phyloP scores from a whole-genome alignment of 2,797 vertebrate genomes.

The Mallotus villosus region DNA sequence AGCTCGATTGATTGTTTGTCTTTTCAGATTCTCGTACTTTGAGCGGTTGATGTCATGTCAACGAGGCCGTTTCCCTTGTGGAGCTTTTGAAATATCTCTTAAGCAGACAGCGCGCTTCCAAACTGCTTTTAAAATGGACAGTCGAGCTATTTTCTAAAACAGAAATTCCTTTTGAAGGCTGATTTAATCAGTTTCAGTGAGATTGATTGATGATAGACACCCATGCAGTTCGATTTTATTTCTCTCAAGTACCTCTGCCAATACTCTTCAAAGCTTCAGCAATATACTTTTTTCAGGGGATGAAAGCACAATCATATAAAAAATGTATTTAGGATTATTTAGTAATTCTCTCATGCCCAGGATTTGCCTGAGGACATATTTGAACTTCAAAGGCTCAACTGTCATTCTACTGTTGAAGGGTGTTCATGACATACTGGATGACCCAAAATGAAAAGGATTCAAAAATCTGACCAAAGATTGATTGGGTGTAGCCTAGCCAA shows the following conservation, averaged over 20 bases:
- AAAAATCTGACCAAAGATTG: constrained; percentile 26
- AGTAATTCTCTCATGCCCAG: constrained; percentile 2
- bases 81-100: no score
- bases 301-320: constrained; percentile 22
- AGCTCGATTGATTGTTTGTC: background rate
- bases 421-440: constrained; percentile 8
- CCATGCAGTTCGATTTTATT: no score
- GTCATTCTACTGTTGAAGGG: constrained; percentile 16
- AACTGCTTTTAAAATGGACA: no score
- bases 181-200: no score
- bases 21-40: background rate
- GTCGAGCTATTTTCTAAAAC: no score
- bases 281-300: constrained; percentile 6
- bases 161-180: no score
- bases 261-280: background rate
- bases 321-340: constrained; percentile 22
- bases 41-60: no score
- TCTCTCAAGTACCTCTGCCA: no score
- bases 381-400: constrained; percentile 37
- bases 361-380: constrained; percentile 29
- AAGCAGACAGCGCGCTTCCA: no score
- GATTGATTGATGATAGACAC: no score
- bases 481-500: no score
- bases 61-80: no score
- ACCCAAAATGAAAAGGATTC: constrained; percentile 19